Conservation (phyloP, 1,140 invertebrate species). For the Rhagoletis pomonella region DNA sequence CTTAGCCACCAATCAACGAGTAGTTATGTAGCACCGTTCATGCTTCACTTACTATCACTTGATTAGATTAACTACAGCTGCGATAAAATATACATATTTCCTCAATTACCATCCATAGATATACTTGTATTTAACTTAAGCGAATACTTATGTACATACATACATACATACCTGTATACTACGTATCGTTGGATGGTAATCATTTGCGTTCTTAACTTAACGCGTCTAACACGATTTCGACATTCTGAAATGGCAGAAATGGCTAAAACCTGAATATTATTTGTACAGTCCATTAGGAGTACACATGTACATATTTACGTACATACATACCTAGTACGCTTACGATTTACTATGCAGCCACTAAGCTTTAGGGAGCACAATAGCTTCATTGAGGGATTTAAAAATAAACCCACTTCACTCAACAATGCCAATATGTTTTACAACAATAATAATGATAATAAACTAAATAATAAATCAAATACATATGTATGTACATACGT, state of each 20-base stretch:
- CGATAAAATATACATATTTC: neutral
- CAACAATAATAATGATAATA: constrained; percentile 34
- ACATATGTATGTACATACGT: neutral
- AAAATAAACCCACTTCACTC: neutral
- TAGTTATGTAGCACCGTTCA: neutral
- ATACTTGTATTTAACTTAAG: neutral
- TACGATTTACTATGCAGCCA: neutral
- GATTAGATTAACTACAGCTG: neutral
- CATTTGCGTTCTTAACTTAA: neutral
- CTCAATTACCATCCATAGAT: neutral
- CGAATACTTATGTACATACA: too few species aligned
- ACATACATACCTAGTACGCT: neutral
- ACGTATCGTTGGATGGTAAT: neutral
- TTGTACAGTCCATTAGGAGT: neutral
- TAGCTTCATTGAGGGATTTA: neutral
- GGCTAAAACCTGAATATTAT: neutral
- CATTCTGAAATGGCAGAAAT: neutral
- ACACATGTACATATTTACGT: neutral
- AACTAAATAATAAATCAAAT: constrained; percentile 26
- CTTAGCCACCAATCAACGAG: neutral
- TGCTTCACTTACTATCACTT: neutral
- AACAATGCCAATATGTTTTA: neutral
- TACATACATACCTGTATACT: neutral
- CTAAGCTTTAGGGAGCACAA: neutral
- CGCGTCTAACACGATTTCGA: neutral